These are phyloP conservation scores for Gasterosteus aculeatus DNA, from an alignment of 2,113 vertebrate genomes.

Conservation along the genomic window DNA sequence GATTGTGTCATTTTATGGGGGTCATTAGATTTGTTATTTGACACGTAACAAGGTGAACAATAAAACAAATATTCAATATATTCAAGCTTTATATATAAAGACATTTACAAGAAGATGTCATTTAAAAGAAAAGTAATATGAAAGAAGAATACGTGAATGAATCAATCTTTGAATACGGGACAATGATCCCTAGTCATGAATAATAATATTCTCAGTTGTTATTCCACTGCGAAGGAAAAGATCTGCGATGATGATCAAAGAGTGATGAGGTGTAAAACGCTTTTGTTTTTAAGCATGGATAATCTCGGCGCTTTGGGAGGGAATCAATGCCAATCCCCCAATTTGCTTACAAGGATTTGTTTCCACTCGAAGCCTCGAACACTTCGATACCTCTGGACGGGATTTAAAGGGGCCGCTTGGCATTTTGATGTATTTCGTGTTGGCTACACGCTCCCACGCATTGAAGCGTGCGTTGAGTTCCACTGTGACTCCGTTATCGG, in stretches of 20 bases:
- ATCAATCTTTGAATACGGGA: conserved; percentile 26
- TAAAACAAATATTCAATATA: not conserved
- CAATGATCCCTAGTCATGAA: conserved; percentile 13
- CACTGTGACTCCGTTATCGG: too few species aligned
- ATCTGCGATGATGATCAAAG: not conserved
- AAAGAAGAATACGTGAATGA: conserved; percentile 12
- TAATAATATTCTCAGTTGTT: not conserved
- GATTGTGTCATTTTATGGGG: not conserved
- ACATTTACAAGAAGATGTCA: conserved; percentile 3
- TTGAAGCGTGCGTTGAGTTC: too few species aligned
- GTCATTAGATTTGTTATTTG: conserved; percentile 9
- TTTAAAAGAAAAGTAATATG: not conserved
- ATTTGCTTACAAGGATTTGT: conserved; percentile 61
- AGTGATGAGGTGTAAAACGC: conserved; percentile 34
- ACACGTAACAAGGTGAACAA: conserved; percentile 4
- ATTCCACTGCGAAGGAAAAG: too few species aligned
- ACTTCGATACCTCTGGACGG: conserved; percentile 34
- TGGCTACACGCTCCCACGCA: too few species aligned
- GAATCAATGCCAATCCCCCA: conserved; percentile 45
- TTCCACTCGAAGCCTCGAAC: conserved; percentile 49
- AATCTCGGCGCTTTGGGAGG: conserved; percentile 50
- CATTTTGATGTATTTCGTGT: conserved; percentile 31
- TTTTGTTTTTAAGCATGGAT: conserved; percentile 44
- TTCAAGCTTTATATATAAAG: not conserved
- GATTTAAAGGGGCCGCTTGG: conserved; percentile 58